A percentile compares a stretch with the other conserved stretches of the same genome.
Evolutionary conservation across 2,113 vertebrate species (phyloP).

Genomic region (Chaetodon auriga): DNA sequence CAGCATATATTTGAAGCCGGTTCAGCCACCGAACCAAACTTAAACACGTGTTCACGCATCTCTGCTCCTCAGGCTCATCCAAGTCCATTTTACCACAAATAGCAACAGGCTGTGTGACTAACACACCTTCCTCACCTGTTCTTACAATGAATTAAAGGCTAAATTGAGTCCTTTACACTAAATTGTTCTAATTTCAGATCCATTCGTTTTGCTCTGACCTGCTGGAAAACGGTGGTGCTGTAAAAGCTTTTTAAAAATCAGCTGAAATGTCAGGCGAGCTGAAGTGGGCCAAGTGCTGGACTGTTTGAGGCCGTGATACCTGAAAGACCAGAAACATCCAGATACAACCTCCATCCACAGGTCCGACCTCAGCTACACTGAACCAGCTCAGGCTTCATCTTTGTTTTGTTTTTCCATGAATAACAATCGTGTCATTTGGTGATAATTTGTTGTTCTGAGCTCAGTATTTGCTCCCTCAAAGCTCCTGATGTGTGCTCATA

Average conservation of each 20-base stretch:
- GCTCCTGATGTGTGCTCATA: neutral
- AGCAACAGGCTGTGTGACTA: neutral
- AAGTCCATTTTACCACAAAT: neutral
- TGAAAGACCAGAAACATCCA: too few relatives aligned
- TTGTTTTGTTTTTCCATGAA: too few relatives aligned
- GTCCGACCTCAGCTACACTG: too few relatives aligned
- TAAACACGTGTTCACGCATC: neutral
- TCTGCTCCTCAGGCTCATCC: neutral
- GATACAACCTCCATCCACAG: too few relatives aligned
- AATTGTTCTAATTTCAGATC: constrained; percentile 20
- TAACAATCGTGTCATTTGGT: too few relatives aligned
- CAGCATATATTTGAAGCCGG: neutral
- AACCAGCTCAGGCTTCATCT: too few relatives aligned
- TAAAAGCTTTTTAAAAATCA: neutral
- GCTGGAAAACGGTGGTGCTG: neutral
- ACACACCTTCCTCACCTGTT: neutral
- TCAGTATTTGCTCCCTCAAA: too few relatives aligned
- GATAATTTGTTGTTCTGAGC: too few relatives aligned
- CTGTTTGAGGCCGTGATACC: neutral
- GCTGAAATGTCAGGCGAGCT: neutral
- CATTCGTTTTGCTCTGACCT: neutral
- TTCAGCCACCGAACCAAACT: neutral
- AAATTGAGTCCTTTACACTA: constrained; percentile 20
- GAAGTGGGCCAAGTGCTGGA: neutral
- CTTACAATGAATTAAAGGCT: neutral